Evolutionary conservation across 2,797 vertebrate genomes (phyloP), one percentile per base, ranked within the genome.

Genomic region (Cyclopterus lumpus): DNA sequence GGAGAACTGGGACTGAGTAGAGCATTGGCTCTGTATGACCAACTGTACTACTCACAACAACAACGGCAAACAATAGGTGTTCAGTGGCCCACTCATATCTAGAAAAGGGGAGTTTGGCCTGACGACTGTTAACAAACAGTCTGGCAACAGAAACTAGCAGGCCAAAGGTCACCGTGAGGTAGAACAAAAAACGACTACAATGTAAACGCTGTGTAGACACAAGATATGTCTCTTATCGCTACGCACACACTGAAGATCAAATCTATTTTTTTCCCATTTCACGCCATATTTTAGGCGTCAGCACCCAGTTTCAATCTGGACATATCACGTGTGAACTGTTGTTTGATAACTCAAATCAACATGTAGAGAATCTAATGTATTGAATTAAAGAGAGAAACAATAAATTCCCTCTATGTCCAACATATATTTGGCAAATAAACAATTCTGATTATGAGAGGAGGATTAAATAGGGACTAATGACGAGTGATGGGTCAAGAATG

Each of bases 71-170:
- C 89, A 86, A 84, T 82, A 81, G 55, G 30, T 69, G 68, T 70
- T 75, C 65, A 75, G 66, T 61, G 67, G 76, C 59, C 40, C 60
- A 30, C 73, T 72, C 51, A 0, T 57, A 65, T 85, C 84, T 81
- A 83, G 75, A 87, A 89, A 87, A 57, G 22, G 10, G 65, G 71
- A 85, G 82, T 81, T 85, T 73, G 80, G 80, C 73, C 67, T 40
- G 51, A 63, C 20, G 20, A 67, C 62, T 73, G 73, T 70, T 66
- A 74, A 73, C 81, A 82, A 74, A 75, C 81, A 82, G 86, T 72
- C 71, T 78, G 82, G 79, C 76, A 75, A 54, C 67, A 79, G 84
- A 89, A 84, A 79, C 74, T 46, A 79, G 69, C 69, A 2, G 89
- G 84, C 58, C 71, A 86, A 90, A 92, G 88, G 88, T 88, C 82